Evolutionary conservation across 2,888 invertebrate species (phyloP).

Genomic region (Rotaria macrura): DNA sequence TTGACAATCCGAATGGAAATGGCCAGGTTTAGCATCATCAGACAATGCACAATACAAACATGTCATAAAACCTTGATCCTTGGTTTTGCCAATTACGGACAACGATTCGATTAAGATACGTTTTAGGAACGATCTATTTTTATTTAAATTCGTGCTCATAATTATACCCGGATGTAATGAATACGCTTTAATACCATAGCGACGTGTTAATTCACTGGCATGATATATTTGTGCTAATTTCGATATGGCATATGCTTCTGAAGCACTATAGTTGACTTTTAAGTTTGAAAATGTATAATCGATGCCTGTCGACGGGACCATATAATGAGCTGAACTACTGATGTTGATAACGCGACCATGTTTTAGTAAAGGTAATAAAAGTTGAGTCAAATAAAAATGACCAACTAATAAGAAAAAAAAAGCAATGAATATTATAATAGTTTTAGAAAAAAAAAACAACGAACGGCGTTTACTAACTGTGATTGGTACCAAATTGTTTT

Average conservation of each 20-base stretch:
- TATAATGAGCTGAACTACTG: not conserved
- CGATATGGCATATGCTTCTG: not conserved
- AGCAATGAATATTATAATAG: not conserved
- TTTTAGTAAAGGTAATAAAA: not conserved
- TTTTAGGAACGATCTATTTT: not conserved
- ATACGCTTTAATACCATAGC: not conserved
- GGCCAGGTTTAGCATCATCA: not conserved
- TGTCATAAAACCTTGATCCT: not conserved
- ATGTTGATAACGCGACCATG: not conserved
- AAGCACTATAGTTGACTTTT: not conserved
- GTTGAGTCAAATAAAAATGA: slow-evolving; percentile 11
- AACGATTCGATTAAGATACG: not conserved
- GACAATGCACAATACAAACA: not conserved
- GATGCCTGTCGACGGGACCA: not conserved
- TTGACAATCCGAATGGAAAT: not conserved
- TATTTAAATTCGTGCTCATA: not conserved
- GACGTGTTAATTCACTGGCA: not conserved
- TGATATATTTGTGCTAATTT: slow-evolving; percentile 8
- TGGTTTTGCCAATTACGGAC: not conserved
- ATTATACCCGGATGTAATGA: not conserved
- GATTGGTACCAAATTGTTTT: not conserved
- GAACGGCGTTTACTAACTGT: not conserved
- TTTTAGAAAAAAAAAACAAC: not conserved
- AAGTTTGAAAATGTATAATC: not conserved
- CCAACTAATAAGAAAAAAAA: not conserved